These are phyloP conservation scores for Grus americana DNA, from an alignment of 2,113 vertebrate species.

Conservation along the genomic window DNA sequence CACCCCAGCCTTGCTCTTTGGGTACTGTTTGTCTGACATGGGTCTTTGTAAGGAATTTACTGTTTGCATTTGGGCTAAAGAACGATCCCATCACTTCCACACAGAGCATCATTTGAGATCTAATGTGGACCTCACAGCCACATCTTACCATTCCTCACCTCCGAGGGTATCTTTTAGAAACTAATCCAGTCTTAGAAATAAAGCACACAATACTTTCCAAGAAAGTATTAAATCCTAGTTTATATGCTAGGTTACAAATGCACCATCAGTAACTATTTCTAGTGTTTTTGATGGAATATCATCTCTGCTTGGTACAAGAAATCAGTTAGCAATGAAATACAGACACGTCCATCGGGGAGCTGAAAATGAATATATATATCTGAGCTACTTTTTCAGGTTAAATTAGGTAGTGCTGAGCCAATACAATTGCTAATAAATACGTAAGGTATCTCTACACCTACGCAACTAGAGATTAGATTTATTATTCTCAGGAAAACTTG, in stretches of 20 bases:
- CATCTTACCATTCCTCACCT: neutral
- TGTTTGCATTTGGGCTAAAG: neutral
- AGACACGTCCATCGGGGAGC: neutral
- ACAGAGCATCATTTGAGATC: neutral
- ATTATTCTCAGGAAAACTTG: neutral
- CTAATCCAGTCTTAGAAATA: neutral
- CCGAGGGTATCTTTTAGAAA: neutral
- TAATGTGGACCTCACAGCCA: neutral
- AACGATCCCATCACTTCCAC: accelerated
- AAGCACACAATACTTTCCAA: neutral
- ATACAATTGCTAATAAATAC: neutral
- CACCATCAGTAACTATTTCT: neutral
- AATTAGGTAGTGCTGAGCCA: neutral
- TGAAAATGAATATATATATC: neutral
- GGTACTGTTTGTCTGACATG: neutral
- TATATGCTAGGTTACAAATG: neutral
- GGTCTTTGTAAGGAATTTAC: neutral
- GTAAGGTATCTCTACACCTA: neutral
- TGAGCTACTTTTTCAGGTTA: neutral
- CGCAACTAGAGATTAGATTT: neutral
- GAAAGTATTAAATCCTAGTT: neutral
- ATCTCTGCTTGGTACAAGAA: neutral
- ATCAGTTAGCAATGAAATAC: neutral
- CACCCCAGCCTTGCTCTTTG: neutral
- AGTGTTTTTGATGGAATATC: neutral